Percentiles rank a stretch among this genome's conserved stretches.
Evolutionary conservation across 2,888 invertebrate genomes (phyloP).

Genomic region (Hypselothyrea guttata): DNA sequence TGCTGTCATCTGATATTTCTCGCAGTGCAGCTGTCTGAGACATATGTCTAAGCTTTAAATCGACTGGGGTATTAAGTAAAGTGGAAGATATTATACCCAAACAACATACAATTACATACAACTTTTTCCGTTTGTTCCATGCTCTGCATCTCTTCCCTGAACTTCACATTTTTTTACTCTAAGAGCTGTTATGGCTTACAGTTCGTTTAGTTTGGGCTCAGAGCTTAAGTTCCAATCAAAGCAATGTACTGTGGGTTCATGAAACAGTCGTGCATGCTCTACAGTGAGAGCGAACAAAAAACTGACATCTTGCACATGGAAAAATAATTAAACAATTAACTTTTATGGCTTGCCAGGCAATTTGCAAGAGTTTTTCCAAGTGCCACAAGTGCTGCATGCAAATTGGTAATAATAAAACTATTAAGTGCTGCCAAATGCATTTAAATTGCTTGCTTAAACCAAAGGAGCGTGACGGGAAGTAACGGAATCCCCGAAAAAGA

Average conservation of each 20-base stretch:
- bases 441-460: constrained; percentile 64
- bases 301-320: constrained; percentile 36
- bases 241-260: constrained; percentile 75
- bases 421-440: constrained; percentile 66
- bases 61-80: constrained; percentile 78
- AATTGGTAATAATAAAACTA: constrained; percentile 62
- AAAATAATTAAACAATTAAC: constrained; percentile 75
- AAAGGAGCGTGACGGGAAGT: constrained; percentile 40
- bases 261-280: constrained; percentile 56
- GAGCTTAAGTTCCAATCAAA: constrained; percentile 81
- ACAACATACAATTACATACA: constrained; percentile 72
- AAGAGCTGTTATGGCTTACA: constrained; percentile 65
- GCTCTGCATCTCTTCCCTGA: background rate
- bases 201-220: constrained; percentile 63
- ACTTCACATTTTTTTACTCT: constrained; percentile 34
- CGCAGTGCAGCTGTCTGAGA: constrained; percentile 5
- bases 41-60: constrained; percentile 73
- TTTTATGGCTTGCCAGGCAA: constrained; percentile 41
- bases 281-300: background rate
- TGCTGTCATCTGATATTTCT: too few species aligned
- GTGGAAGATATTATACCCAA: constrained; percentile 80
- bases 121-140: constrained; percentile 10
- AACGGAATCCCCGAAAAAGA: background rate
- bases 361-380: constrained; percentile 23
- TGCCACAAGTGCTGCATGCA: constrained; percentile 14